Evolutionary conservation across 2,113 vertebrate genomes (phyloP).

Genomic region (Gavia stellata): DNA sequence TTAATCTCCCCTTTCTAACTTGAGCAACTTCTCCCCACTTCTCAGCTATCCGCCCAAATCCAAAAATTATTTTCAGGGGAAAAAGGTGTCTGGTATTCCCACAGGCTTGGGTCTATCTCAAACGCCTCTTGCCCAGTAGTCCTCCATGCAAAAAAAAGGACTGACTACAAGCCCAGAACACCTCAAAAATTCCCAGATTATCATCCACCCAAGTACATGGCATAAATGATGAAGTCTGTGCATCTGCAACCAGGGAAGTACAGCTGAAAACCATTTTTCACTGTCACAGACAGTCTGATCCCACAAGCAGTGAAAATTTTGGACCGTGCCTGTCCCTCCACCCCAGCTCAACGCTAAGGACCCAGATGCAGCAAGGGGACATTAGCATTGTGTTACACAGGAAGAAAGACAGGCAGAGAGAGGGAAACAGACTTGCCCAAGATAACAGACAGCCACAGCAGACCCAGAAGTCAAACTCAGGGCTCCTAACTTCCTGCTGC

Average conservation of each 20-base stretch:
- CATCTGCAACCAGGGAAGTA: constrained; percentile 1
- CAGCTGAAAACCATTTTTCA: neutral
- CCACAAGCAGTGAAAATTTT: neutral
- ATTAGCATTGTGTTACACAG: constrained; percentile 44
- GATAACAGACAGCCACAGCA: constrained; percentile 36
- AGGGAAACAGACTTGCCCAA: constrained; percentile 22
- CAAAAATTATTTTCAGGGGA: neutral
- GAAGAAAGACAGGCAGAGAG: constrained; percentile 34
- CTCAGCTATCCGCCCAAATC: neutral
- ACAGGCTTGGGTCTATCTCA: neutral
- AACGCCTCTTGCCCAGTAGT: neutral
- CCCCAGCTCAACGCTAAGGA: neutral
- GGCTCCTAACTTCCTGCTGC: constrained; percentile 12
- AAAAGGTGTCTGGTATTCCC: neutral
- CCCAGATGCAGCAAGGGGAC: constrained; percentile 30
- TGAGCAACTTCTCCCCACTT: neutral
- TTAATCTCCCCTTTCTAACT: neutral
- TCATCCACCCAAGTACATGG: neutral
- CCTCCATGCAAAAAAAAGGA: neutral
- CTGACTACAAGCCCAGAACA: neutral
- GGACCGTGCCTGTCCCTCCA: neutral
- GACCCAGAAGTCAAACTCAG: constrained; percentile 11
- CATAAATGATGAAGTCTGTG: neutral
- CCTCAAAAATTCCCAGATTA: neutral
- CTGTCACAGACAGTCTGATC: neutral